A percentile compares a stretch with the other conserved stretches of the same genome.
These are phyloP conservation scores for Rhynchotus rufescens DNA, from an alignment of 2,797 vertebrate genomes.

Conservation along the genomic window DNA sequence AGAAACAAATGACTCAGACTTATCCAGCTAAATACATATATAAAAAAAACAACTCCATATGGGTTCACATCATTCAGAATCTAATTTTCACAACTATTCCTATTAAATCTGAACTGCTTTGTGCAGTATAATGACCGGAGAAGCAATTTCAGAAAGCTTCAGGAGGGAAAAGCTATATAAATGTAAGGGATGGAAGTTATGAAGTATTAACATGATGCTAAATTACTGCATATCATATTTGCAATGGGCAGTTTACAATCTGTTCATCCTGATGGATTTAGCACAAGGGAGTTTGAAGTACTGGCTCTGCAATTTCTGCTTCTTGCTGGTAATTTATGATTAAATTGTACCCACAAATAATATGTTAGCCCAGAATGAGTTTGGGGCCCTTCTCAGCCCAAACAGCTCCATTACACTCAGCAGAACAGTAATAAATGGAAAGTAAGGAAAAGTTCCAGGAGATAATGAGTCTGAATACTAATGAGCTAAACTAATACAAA, in stretches of 20 bases:
- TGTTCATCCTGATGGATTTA: conserved; percentile 75
- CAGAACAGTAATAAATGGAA: conserved; percentile 60
- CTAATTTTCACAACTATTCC: conserved; percentile 4
- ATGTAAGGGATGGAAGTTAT: conserved; percentile 37
- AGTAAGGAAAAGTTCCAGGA: conserved; percentile 52
- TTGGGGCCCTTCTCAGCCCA: conserved; percentile 37
- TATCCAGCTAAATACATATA: background rate
- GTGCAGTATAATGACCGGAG: background rate
- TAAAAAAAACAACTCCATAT: background rate
- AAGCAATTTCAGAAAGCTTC: conserved; percentile 74
- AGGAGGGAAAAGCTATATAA: conserved; percentile 45
- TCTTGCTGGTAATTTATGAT: conserved; percentile 63
- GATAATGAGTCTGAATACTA: conserved; percentile 46
- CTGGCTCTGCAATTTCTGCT: conserved; percentile 67
- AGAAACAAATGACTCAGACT: conserved; percentile 32
- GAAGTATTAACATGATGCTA: conserved; percentile 66
- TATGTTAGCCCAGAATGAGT: conserved; percentile 13
- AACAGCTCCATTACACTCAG: conserved; percentile 47
- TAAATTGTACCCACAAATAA: conserved; percentile 50
- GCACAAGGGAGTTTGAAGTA: conserved; percentile 61
- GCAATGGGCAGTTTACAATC: conserved; percentile 79
- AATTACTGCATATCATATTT: conserved; percentile 71
- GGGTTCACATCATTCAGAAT: conserved; percentile 16
- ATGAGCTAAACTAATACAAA: conserved; percentile 29
- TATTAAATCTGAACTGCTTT: conserved; percentile 40